These are phyloP conservation scores for Apostichopus japonicus DNA, from an alignment of 35 echinoderm and acorn worm species.

Conservation along the genomic window DNA sequence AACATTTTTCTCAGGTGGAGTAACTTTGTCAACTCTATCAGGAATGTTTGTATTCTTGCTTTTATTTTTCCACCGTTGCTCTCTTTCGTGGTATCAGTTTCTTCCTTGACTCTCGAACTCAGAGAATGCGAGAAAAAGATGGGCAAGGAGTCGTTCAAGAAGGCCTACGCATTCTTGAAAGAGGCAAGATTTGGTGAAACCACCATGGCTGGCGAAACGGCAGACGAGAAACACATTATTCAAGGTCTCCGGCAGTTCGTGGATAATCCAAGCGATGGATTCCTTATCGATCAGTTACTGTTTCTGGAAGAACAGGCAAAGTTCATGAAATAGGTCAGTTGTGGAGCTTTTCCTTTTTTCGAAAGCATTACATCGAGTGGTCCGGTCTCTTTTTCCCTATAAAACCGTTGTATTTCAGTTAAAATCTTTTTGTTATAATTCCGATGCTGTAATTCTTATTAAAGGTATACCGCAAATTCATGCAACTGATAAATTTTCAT, in stretches of 20 bases:
- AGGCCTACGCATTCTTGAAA: conserved; percentile 92
- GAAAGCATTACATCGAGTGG: too few species aligned
- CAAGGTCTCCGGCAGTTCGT: conserved; percentile 82
- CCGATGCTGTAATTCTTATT: too few species aligned
- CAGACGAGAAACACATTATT: conserved; percentile 87
- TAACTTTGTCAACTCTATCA: too few species aligned
- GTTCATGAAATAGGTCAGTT: conserved; percentile 7
- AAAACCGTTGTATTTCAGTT: too few species aligned
- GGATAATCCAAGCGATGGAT: conserved; percentile 93
- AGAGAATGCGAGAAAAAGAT: conserved; percentile 98
- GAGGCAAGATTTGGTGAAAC: conserved; percentile 86
- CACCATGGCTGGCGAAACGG: conserved; percentile 49
- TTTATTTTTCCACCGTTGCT: too few species aligned
- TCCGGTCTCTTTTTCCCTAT: too few species aligned
- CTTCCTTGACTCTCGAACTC: conserved; percentile 58
- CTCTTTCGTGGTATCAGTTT: neutral
- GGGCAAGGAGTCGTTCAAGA: conserved; percentile 86
- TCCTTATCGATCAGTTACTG: conserved; percentile 93
- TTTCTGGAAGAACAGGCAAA: conserved; percentile 89
- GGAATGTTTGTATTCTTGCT: too few species aligned
- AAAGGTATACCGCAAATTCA: too few species aligned
- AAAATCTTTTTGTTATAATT: too few species aligned
- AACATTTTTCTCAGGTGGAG: too few species aligned
- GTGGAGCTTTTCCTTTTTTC: too few species aligned
- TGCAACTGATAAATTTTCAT: too few species aligned